Evolutionary conservation across 2,113 vertebrate species (phyloP), one percentile per base, ranked within the genome.

Genomic region (Aegithalos caudatus): DNA sequence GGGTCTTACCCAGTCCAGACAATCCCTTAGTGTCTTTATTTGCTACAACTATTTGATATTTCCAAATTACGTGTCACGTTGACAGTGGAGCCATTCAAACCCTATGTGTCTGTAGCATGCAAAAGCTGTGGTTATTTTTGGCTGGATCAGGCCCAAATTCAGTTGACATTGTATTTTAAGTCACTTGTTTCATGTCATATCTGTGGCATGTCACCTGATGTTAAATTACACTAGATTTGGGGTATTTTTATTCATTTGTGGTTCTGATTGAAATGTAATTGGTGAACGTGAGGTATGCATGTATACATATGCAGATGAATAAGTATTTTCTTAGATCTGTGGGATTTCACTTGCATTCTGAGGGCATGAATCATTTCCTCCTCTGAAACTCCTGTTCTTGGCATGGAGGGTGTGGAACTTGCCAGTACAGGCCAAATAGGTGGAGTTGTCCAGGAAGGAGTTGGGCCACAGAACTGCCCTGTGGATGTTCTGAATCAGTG

Each of bases 301-400:
- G 0, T 82, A 38, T n/a, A 86, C 6, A 11, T 44, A 54, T 29
- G 27, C 54, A 90, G 79, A 88, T 83, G 50, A 95, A 42, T 45
- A 76, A 64, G 27, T 82, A 47, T 93, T 92, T 96, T 94, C 79
- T 80, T 65, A 50, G 12, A 51, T 80, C 67, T 94, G 79, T 65
- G 58, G 92, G 87, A 86, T 95, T 96, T 95, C 64, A 40, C 84
- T 90, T 91, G 51, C 87, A 40, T 95, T 92, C 74, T 40, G 4
- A 82, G 66, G 74, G 28, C 64, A 66, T 95, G 94, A 95, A 80
- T 97, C 74, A 94, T 77, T 95, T 96, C 93, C 81, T 95, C 21
- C 58, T 47, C 54, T 87, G 84, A 92, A 95, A 69, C 35, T 76
- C 74, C 3, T 6, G 57, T 86, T 89, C 48, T 42, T 94, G 87